Percentiles rank a stretch among this genome's conserved stretches.
These are phyloP conservation scores for human (Homo sapiens) DNA, from an alignment of 2,113 vertebrate genomes.

Conservation along the genomic window DNA sequence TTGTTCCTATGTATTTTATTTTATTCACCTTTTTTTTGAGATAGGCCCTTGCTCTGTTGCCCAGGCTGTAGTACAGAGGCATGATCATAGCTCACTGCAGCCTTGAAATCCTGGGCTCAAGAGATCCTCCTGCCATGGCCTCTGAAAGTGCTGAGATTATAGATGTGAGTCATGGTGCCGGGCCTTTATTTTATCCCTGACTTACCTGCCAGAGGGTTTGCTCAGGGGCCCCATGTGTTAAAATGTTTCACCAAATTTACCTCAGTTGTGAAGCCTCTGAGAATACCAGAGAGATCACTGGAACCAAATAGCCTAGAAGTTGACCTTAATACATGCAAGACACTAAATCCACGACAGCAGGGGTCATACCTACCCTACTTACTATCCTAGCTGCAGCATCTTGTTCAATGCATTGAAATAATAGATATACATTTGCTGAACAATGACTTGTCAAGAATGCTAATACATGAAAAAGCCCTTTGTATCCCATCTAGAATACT, in stretches of 20 bases:
- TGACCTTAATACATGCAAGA: background rate
- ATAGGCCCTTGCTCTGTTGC: no score
- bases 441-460: background rate
- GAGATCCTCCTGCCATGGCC: no score
- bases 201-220: background rate
- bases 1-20: background rate
- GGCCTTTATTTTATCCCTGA: slow-evolving; percentile 2
- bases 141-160: no score
- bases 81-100: no score
- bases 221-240: background rate
- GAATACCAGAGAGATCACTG: background rate
- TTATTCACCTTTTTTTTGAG: background rate
- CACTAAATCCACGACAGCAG: background rate
- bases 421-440: background rate
- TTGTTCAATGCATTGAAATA: background rate
- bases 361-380: background rate
- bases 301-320: background rate
- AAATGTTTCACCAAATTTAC: background rate
- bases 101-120: no score
- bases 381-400: background rate
- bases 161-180: no score
- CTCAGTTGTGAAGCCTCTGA: background rate
- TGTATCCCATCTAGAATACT: background rate
- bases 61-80: no score
- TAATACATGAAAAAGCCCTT: background rate